These are phyloP conservation scores for Halisarca cf. caerulea DNA, from an alignment of 37 sponge, comb jelly and placozoan species.

Conservation along the genomic window DNA sequence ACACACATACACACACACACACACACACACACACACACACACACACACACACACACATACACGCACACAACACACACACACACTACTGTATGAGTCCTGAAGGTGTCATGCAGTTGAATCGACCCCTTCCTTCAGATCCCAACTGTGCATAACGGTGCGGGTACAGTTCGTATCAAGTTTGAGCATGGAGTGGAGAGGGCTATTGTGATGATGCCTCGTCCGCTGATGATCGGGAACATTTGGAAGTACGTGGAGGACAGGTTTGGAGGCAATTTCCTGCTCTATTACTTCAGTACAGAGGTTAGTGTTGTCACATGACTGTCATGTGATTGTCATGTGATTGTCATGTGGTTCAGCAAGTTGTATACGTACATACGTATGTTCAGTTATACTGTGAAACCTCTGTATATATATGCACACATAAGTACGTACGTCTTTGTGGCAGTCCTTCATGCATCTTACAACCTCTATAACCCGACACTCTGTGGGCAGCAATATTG, in stretches of 20 bases:
- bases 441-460: no score
- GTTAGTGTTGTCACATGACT: conserved; percentile 15
- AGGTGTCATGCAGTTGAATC: no score
- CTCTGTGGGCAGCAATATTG: no score
- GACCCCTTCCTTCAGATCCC: no score
- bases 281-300: conserved; percentile 63
- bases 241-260: conserved; percentile 25
- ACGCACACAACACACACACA: background rate
- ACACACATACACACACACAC: background rate
- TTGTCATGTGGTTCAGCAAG: background rate
- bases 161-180: conserved; percentile 55
- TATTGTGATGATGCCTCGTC: conserved; percentile 44
- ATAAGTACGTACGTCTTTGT: background rate
- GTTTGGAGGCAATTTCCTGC: conserved; percentile 53
- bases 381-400: background rate
- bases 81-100: no score
- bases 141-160: no score
- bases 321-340: background rate
- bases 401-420: background rate
- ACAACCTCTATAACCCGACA: no score
- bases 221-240: conserved; percentile 41
- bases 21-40: background rate
- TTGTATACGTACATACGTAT: background rate
- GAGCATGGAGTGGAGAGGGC: conserved; percentile 73
- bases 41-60: background rate